Conservation (phyloP, 1,140 invertebrate genomes). For the Drosophila equinoxialis region DNA sequence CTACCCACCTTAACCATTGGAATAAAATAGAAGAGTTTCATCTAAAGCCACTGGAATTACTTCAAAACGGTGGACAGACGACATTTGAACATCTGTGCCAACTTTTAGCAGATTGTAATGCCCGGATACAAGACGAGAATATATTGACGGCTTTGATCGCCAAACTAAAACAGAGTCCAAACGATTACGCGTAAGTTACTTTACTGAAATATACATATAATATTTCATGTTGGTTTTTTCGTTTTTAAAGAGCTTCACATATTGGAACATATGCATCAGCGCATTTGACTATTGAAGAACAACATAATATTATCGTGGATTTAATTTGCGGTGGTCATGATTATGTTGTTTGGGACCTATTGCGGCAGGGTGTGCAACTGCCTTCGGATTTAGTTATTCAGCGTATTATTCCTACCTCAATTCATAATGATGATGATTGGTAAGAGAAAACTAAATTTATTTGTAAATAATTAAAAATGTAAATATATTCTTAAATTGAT, state of each 20-base stretch:
- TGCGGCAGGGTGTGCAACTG: background rate
- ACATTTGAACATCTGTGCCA: background rate
- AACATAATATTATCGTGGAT: conserved; percentile 17
- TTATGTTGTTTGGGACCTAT: background rate
- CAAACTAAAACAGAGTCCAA: background rate
- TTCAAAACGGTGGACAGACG: background rate
- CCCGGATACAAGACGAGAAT: background rate
- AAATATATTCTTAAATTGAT: too few relatives aligned
- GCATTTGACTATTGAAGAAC: conserved; percentile 29
- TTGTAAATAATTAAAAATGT: too few relatives aligned
- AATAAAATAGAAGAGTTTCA: conserved; percentile 21
- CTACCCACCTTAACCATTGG: background rate
- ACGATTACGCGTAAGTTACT: background rate
- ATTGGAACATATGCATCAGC: conserved; percentile 34
- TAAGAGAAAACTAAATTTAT: background rate
- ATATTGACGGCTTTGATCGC: background rate
- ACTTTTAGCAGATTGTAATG: background rate
- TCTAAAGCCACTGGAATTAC: background rate
- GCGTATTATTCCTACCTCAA: background rate
- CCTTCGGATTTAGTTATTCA: background rate
- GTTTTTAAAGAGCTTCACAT: conserved; percentile 1
- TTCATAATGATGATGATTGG: conserved; percentile 66
- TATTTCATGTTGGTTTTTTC: too few relatives aligned
- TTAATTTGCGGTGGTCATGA: background rate
- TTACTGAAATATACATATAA: too few relatives aligned